Percentiles rank a stretch among this genome's conserved stretches.
Conservation (phyloP, 2,888 invertebrate species). For the Phaedon cochleariae region DNA sequence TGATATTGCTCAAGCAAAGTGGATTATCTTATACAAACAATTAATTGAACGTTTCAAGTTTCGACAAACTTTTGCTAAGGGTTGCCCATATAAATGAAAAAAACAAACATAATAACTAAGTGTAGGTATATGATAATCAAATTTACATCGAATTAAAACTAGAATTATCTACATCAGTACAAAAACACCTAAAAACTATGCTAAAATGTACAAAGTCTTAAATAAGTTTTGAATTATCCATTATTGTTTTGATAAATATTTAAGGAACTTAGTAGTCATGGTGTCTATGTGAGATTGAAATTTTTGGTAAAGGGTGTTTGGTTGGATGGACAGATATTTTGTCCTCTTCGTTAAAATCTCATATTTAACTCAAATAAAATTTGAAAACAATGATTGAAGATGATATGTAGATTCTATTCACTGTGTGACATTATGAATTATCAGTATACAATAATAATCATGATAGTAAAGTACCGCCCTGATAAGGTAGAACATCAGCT, state of each 20-base stretch:
- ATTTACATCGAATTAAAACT: constrained; percentile 22
- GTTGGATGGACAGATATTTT: background rate
- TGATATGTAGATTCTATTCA: background rate
- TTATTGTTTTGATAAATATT: constrained; percentile 26
- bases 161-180: constrained; percentile 37
- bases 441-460: too few relatives aligned
- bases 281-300: constrained; percentile 39
- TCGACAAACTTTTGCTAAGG: background rate
- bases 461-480: too few relatives aligned
- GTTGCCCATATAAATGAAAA: constrained; percentile 12
- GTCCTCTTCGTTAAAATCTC: background rate
- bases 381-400: background rate
- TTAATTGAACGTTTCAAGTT: background rate
- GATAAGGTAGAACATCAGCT: too few relatives aligned
- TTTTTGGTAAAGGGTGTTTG: constrained; percentile 21
- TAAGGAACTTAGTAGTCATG: constrained; percentile 45
- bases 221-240: constrained; percentile 27
- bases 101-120: constrained; percentile 19
- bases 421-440: background rate
- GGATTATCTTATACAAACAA: constrained; percentile 1
- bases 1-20: constrained; percentile 7
- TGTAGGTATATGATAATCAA: constrained; percentile 24
- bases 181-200: constrained; percentile 33
- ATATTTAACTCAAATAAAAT: background rate
- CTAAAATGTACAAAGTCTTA: constrained; percentile 34